These are phyloP conservation scores for Apeltes quadracus DNA, from an alignment of 2,113 vertebrate genomes.

Conservation along the genomic window DNA sequence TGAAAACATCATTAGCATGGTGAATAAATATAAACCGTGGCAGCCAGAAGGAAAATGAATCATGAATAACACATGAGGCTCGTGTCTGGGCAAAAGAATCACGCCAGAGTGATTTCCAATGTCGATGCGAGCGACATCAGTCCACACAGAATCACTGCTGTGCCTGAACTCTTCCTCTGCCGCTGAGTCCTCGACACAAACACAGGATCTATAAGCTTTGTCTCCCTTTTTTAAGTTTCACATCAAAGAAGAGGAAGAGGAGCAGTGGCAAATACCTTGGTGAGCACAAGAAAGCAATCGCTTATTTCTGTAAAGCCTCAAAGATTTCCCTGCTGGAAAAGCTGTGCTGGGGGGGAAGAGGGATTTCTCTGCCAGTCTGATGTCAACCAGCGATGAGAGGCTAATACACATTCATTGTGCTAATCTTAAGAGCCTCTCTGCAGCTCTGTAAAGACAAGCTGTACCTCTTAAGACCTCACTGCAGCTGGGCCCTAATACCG, in stretches of 20 bases:
- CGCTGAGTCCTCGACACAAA: slow-evolving; percentile 20
- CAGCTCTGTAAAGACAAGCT: slow-evolving; percentile 16
- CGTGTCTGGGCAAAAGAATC: slow-evolving; percentile 29
- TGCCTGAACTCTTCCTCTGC: slow-evolving; percentile 14
- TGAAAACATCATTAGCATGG: slow-evolving; percentile 43
- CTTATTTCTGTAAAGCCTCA: slow-evolving; percentile 46
- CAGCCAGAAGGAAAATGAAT: slow-evolving; percentile 30
- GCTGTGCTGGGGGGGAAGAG: slow-evolving; percentile 18
- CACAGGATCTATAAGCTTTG: slow-evolving; percentile 33
- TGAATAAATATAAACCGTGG: slow-evolving; percentile 39
- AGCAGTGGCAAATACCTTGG: slow-evolving; percentile 28
- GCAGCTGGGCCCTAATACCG: slow-evolving; percentile 21
- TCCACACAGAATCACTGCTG: slow-evolving; percentile 20
- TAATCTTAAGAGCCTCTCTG: slow-evolving; percentile 30
- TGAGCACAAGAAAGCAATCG: slow-evolving; percentile 35
- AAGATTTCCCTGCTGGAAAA: slow-evolving; percentile 48
- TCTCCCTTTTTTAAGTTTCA: slow-evolving; percentile 59
- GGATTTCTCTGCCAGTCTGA: slow-evolving; percentile 38
- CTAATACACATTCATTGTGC: slow-evolving; percentile 38
- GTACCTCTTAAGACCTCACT: slow-evolving; percentile 4
- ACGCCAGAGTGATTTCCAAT: slow-evolving; percentile 33
- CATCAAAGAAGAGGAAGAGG: slow-evolving; percentile 54
- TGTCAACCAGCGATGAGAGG: slow-evolving; percentile 29
- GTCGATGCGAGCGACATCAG: slow-evolving; percentile 17
- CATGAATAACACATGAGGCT: slow-evolving; percentile 57